These are phyloP conservation scores for Tautogolabrus adspersus DNA, from an alignment of 2,113 vertebrate species.

Conservation along the genomic window DNA sequence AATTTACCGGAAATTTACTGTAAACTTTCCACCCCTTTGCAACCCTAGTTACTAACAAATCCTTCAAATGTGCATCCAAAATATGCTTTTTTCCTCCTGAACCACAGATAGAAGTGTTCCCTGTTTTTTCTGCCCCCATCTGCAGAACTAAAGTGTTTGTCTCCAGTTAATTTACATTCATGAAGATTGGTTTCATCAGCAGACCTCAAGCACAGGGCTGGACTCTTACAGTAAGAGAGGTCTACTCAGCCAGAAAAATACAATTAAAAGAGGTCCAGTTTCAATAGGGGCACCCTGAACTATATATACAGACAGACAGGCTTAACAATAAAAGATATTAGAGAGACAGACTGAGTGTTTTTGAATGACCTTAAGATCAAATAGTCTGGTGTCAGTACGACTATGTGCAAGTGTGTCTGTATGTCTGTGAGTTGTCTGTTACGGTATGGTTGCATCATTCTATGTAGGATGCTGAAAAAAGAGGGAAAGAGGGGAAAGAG, in stretches of 20 bases:
- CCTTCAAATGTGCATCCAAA: too few species aligned
- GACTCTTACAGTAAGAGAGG: neutral
- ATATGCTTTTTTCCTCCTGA: too few species aligned
- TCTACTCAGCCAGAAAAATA: conserved; percentile 7
- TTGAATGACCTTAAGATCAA: conserved; percentile 31
- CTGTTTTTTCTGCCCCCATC: too few species aligned
- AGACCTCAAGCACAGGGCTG: neutral
- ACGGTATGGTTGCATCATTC: conserved; percentile 80
- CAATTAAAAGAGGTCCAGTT: conserved; percentile 66
- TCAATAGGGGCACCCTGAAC: conserved; percentile 72
- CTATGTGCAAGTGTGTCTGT: neutral
- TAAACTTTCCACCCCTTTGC: too few species aligned
- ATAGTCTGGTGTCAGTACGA: conserved; percentile 19
- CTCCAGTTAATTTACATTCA: neutral
- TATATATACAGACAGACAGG: conserved; percentile 41
- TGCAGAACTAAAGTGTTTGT: neutral
- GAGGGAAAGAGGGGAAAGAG: conserved; percentile 7
- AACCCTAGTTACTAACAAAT: too few species aligned
- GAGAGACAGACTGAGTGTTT: conserved; percentile 13
- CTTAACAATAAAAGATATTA: neutral
- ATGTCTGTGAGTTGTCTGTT: conserved; percentile 42
- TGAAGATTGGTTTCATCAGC: neutral
- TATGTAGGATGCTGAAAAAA: conserved; percentile 64
- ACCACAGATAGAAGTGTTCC: too few species aligned
- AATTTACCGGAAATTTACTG: too few species aligned